Percentiles rank a stretch among this genome's conserved stretches.
phyloP scores from a whole-genome alignment of 2,888 invertebrate species.

The Rotaria socialis region DNA sequence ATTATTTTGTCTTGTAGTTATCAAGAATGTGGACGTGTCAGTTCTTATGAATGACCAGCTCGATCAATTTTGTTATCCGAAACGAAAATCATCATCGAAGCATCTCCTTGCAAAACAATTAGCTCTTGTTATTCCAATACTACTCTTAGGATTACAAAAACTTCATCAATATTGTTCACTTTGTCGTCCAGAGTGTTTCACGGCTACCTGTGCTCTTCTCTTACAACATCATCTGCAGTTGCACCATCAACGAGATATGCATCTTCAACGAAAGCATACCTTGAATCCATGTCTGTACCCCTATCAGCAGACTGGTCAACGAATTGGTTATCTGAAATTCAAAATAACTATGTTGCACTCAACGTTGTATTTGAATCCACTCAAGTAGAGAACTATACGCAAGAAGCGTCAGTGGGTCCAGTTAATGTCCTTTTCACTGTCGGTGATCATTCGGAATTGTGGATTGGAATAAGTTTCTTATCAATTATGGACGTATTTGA shows the following conservation, averaged over 20 bases:
- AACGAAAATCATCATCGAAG: neutral
- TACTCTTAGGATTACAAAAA: neutral
- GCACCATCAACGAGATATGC: neutral
- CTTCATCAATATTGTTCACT: neutral
- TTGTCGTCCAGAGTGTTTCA: neutral
- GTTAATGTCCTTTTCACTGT: no score
- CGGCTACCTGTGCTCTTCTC: neutral
- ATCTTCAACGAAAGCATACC: neutral
- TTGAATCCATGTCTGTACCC: neutral
- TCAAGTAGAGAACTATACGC: no score
- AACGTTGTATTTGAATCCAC: no score
- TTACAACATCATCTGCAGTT: neutral
- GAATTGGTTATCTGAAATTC: no score
- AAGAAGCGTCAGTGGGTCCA: no score
- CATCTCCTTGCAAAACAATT: neutral
- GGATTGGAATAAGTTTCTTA: no score
- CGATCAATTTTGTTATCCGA: neutral
- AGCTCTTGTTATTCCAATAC: neutral
- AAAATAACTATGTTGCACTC: no score
- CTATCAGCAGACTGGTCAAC: neutral
- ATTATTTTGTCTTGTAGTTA: neutral
- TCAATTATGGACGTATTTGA: no score
- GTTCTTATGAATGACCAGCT: neutral
- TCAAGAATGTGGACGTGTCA: neutral
- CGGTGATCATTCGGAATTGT: no score